These are phyloP conservation scores for Clupea harengus DNA, from an alignment of 2,113 vertebrate genomes.

Conservation along the genomic window DNA sequence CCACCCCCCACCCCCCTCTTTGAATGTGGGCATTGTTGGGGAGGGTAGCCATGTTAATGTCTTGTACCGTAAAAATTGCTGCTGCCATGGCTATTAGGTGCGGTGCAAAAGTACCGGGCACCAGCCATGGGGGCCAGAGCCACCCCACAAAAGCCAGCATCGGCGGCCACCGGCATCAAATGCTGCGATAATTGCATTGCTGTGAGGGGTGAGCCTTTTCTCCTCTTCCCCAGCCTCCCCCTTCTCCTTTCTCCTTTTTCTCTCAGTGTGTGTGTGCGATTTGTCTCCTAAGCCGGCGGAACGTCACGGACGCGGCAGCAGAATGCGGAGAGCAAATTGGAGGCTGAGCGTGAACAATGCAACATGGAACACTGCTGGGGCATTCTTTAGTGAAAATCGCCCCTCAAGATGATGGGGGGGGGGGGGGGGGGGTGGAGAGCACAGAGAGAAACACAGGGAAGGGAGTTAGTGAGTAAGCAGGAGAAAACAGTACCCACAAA, in stretches of 20 bases:
- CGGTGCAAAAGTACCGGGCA: conserved; percentile 82
- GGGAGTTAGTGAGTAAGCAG: neutral
- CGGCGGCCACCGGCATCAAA: conserved; percentile 92
- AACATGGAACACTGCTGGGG: conserved; percentile 94
- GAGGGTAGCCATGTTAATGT: conserved; percentile 88
- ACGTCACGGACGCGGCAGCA: conserved; percentile 97
- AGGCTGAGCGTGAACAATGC: conserved; percentile 99
- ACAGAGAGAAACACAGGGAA: neutral
- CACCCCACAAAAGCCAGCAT: conserved; percentile 83
- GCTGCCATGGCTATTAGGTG: conserved; percentile 99
- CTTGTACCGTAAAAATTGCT: conserved; percentile 99
- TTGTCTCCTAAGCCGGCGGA: conserved; percentile 99
- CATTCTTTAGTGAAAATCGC: conserved; percentile 65
- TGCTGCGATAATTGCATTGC: conserved; percentile 99
- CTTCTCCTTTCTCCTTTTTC: conserved; percentile 67
- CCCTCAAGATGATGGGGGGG: conserved; percentile 31
- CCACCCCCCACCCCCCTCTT: conserved; percentile 56
- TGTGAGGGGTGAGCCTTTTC: conserved; percentile 87
- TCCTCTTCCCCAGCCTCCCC: conserved; percentile 38
- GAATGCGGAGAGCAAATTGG: conserved; percentile 99
- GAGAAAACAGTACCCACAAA: neutral
- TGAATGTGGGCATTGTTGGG: conserved; percentile 72
- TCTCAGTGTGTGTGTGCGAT: conserved; percentile 86
- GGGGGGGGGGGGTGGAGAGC: neutral
- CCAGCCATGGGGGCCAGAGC: conserved; percentile 48